Evolutionary conservation across 2,888 invertebrate genomes (phyloP), one percentile per base, ranked within the genome.

Genomic region (Patella ulyssiponensis): DNA sequence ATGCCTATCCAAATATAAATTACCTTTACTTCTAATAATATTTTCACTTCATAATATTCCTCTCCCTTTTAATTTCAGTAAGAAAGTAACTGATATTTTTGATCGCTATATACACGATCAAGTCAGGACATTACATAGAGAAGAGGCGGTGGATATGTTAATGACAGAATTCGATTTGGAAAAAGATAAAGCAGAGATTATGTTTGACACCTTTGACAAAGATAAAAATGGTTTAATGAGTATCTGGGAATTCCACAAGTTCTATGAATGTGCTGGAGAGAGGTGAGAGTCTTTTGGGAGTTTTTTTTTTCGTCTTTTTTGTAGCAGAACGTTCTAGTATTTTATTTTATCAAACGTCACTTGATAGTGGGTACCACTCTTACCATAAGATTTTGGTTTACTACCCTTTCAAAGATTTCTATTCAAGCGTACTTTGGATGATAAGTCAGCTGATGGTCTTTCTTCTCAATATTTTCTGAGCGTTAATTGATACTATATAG

Each of bases 231-330:
- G 86, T 12, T 85, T 88, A 64, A 90, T 91, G 88, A 90, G 90
- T 77, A 85, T 91, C 58, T 91, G 90, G 90, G 91, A 91, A 80
- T 91, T 90, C 81, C 88, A 90, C 77, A 88, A 89, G 84, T 90
- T 90, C 80, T 90, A 86, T 81, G 78, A 82, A 71, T 84, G 86
- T 51, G 88, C 89, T 70, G 91, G 91, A 7, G 84, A 86, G 69
- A 83, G 85, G 91, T 91, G 82, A 85, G 88, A 86, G 27, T 69
- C 53, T 20, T 1, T 44, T 20, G 33, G 7, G 17, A n/a, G n/a
- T 44, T 9, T 74, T 56, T 15, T 58, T 27, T 44, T 15, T 0
- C 7, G 23, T 14, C 44, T 71, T 14, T n/a, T 44, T 44, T 44
- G 5, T 44, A 44, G 44, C 7, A 44, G 44, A 44, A 9, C 1